Base-by-base conservation (phyloP, 2,113 vertebrate species). In the Vicugna pacos region DNA sequence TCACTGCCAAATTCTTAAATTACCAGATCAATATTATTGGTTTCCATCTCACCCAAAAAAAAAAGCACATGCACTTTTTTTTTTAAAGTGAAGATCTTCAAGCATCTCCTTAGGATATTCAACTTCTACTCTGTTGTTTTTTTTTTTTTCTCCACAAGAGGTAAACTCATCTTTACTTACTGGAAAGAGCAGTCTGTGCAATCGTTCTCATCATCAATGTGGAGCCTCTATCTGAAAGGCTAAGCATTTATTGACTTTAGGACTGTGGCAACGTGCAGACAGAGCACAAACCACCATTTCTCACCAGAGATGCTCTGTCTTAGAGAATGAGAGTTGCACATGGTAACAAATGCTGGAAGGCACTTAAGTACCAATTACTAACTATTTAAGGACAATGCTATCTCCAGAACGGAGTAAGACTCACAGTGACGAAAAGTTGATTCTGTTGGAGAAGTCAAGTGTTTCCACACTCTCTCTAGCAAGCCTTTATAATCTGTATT, bases 351-450 rank as follows among this genome's bases (percentile, higher is more conserved):
- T 62, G 65, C 81, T 32, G 3, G 32, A 67, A 89, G 69, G 70
- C 65, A 28, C 64, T 42, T 62, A 96, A 83, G 91, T 82, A 94
- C 85, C 89, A 85, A 91, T 97, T 91, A 96, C 91, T 76, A 83
- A 96, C 96, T 97, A 89, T 96, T 97, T 92, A 97, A 95, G 95
- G 92, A 82, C 81, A 75, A 64, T 69, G 72, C 82, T 87, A 84
- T 77, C 95, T 93, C 81, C 82, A 81, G 72, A 96, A 91, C 72
- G 93, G 80, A 91, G 73, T 30, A 73, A 30, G 50, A 16, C 42
- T 86, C 87, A 92, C n/a, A 32, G 58, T 50, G 62, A 95, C 48
- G 70, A 92, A 95, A 97, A 72, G 93, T 69, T 77, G 65, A 70
- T 85, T 93, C 76, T 85, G n/a, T 65, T 95, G 84, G 19, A 88